These are phyloP conservation scores for Drosophila neocordata DNA, from an alignment of 1,140 invertebrate species.

Conservation along the genomic window DNA sequence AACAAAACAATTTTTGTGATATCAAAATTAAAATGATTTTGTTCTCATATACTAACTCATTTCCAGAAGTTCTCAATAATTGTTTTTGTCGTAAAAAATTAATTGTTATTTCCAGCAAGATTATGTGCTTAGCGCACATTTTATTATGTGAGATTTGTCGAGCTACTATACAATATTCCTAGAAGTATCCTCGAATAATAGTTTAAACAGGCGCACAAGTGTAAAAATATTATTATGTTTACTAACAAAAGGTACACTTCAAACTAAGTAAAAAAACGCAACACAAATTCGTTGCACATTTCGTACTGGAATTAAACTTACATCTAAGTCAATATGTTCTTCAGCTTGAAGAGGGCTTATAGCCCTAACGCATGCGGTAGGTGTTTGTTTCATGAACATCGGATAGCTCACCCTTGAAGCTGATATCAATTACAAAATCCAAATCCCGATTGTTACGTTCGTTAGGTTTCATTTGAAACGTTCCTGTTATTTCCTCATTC, in stretches of 20 bases:
- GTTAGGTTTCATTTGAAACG: constrained; percentile 97
- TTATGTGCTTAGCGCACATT: constrained; percentile 51
- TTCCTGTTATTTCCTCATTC: constrained; percentile 95
- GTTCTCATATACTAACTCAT: no score
- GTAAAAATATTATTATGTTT: constrained; percentile 65
- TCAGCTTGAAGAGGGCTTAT: constrained; percentile 26
- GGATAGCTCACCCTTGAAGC: constrained; percentile 97
- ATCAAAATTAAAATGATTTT: no score
- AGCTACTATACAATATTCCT: constrained; percentile 73
- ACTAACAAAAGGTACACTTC: constrained; percentile 75
- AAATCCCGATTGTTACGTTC: constrained; percentile 97
- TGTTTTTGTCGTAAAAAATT: constrained; percentile 5
- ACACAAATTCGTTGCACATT: constrained; percentile 72
- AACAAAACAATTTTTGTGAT: no score
- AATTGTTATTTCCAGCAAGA: constrained; percentile 48
- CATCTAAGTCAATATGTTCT: constrained; percentile 65
- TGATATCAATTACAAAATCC: constrained; percentile 96
- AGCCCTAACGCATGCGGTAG: constrained; percentile 96
- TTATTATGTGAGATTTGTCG: constrained; percentile 68
- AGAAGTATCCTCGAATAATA: constrained; percentile 64
- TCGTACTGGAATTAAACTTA: constrained; percentile 77
- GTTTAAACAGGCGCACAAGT: constrained; percentile 72
- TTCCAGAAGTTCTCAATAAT: no score
- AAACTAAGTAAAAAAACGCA: constrained; percentile 75
- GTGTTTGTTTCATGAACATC: constrained; percentile 94